Percentiles rank a stretch among this genome's conserved stretches.
Conservation (phyloP, 2,113 vertebrate genomes). For the Pipra filicauda region DNA sequence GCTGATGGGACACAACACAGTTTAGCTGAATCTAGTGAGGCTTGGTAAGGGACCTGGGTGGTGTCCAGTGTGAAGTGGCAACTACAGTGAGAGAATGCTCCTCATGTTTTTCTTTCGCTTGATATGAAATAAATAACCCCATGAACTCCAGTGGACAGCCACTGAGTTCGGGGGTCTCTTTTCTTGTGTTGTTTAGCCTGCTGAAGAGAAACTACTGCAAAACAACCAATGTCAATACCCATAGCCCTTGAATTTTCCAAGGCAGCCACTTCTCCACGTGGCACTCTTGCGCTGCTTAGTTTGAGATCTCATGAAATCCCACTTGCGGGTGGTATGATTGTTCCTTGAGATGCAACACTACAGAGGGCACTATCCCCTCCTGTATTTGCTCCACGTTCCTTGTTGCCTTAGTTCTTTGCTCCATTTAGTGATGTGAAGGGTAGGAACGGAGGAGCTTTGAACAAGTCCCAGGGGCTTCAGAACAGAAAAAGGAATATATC, state of each 20-base stretch:
- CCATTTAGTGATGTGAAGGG: constrained; percentile 19
- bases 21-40: neutral
- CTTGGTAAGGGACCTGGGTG: neutral
- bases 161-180: neutral
- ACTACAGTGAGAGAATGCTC: neutral
- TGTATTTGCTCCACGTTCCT: neutral
- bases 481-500: constrained; percentile 39
- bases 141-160: neutral
- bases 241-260: neutral
- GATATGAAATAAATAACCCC: neutral
- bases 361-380: neutral
- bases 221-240: neutral
- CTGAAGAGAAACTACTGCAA: neutral
- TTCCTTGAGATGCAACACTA: neutral
- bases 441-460: constrained; percentile 34
- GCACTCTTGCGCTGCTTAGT: neutral
- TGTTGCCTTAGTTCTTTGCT: neutral
- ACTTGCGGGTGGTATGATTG: neutral
- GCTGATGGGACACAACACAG: neutral
- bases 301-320: neutral
- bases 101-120: neutral
- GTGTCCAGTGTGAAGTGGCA: neutral
- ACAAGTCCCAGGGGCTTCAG: constrained; percentile 34
- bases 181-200: neutral
- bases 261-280: neutral